Conservation (phyloP, 2,888 invertebrate genomes). For the Brenthis ino region DNA sequence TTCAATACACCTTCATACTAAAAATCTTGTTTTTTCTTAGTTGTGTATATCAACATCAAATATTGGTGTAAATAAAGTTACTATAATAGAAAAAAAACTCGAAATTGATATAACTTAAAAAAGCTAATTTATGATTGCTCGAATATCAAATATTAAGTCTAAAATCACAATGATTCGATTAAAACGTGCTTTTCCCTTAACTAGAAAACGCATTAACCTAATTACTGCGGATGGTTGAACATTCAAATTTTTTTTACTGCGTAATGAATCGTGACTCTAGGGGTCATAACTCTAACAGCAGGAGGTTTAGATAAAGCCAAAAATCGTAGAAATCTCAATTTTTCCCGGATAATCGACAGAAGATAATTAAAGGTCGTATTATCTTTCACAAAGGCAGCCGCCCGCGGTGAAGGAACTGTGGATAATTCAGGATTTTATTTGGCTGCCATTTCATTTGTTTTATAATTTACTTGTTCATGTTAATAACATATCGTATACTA, state of each 20-base stretch:
- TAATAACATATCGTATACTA: too few relatives aligned
- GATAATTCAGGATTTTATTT: neutral
- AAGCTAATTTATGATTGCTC: neutral
- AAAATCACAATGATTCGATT: neutral
- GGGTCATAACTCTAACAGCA: constrained; percentile 11
- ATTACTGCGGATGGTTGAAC: constrained; percentile 23
- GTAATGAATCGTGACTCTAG: constrained; percentile 24
- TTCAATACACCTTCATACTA: too few relatives aligned
- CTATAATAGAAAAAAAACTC: too few relatives aligned
- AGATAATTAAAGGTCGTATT: constrained; percentile 10
- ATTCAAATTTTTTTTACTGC: constrained; percentile 15
- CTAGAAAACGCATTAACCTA: constrained; percentile 24
- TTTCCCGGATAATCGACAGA: constrained; percentile 2
- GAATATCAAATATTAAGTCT: neutral
- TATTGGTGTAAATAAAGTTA: too few relatives aligned
- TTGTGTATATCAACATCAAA: too few relatives aligned
- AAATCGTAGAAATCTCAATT: neutral
- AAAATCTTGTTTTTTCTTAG: too few relatives aligned
- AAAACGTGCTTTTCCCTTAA: constrained; percentile 21
- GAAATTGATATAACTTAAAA: neutral
- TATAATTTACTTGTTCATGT: too few relatives aligned
- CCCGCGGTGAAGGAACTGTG: neutral
- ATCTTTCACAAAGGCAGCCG: neutral
- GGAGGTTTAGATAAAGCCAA: constrained; percentile 2
- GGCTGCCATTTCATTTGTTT: neutral